These are phyloP conservation scores for Eciton burchellii DNA, from an alignment of 1,140 invertebrate species.

Conservation along the genomic window DNA sequence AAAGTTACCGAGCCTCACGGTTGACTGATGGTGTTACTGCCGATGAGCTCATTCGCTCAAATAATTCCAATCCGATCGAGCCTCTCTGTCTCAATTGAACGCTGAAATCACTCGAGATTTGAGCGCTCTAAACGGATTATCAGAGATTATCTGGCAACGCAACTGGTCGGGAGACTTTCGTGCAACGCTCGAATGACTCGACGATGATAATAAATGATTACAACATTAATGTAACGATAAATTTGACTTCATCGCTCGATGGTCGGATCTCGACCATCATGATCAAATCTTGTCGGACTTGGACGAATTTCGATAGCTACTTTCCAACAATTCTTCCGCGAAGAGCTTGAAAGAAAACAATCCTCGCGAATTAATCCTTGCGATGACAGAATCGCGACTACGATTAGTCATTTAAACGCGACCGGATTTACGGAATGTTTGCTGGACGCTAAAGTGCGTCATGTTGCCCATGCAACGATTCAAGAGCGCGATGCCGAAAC, in stretches of 20 bases:
- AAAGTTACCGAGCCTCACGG: background rate
- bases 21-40: constrained; percentile 8
- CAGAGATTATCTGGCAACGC: too few relatives aligned
- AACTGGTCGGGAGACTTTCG: too few relatives aligned
- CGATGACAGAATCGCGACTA: background rate
- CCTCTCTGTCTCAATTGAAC: too few relatives aligned
- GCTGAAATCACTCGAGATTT: too few relatives aligned
- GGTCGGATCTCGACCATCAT: too few relatives aligned
- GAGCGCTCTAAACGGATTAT: too few relatives aligned
- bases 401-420: background rate
- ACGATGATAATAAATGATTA: too few relatives aligned
- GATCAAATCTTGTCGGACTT: too few relatives aligned
- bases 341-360: background rate
- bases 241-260: too few relatives aligned
- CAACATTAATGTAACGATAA: too few relatives aligned
- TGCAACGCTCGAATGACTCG: too few relatives aligned
- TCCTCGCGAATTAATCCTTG: background rate
- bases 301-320: too few relatives aligned
- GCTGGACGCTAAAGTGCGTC: background rate
- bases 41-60: background rate
- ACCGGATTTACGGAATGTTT: constrained; percentile 21
- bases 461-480: constrained; percentile 14
- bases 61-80: background rate
- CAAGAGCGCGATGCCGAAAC: constrained; percentile 15
- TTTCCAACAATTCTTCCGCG: background rate